Base-by-base conservation (phyloP, 1,140 invertebrate genomes). In the Sinonovacula constricta region DNA sequence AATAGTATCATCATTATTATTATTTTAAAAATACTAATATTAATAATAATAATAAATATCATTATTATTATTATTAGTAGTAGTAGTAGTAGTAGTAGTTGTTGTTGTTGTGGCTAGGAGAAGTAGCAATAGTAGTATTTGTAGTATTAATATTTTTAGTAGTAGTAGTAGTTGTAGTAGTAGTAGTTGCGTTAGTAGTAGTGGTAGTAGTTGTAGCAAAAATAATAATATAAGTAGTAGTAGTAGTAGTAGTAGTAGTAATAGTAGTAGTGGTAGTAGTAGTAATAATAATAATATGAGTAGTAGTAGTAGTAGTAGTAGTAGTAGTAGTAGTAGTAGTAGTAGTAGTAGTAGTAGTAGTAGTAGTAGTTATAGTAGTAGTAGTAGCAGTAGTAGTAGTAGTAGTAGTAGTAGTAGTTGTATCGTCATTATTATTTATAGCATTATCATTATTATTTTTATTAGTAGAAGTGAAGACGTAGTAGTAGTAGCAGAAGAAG, bases 161-260 rank as follows among this genome's bases (percentile, higher is more conserved):
- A n/a, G n/a, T n/a, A 49, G 45, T 49, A 49, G 45, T 49, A 49
- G 45, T 49, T 14, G 45, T 49, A 49, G 45, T 49, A 49, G 45
- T 49, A 49, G 45, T 49, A 49, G 45, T 49, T 14, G 45, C n/a
- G n/a, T 12, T 49, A 49, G 45, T 49, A 49, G 45, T 49, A 49
- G 45, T 49, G n/a, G n/a, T n/a, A n/a, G n/a, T n/a, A n/a, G n/a
- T n/a, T n/a, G n/a, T n/a, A n/a, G n/a, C n/a, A n/a, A n/a, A n/a
- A n/a, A n/a, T n/a, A n/a, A n/a, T n/a, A n/a, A n/a, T n/a, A n/a
- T n/a, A n/a, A n/a, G n/a, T n/a, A n/a, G n/a, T n/a, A n/a, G 45
- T 49, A 49, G 45, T 49, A 49, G 45, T 49, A n/a, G n/a, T 49
- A 49, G 45, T 49, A 49, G 45, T 49, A 49, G 45, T 49, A 49